phyloP scores from a whole-genome alignment of 2,888 invertebrate species.

The Tupiocoris notatus region DNA sequence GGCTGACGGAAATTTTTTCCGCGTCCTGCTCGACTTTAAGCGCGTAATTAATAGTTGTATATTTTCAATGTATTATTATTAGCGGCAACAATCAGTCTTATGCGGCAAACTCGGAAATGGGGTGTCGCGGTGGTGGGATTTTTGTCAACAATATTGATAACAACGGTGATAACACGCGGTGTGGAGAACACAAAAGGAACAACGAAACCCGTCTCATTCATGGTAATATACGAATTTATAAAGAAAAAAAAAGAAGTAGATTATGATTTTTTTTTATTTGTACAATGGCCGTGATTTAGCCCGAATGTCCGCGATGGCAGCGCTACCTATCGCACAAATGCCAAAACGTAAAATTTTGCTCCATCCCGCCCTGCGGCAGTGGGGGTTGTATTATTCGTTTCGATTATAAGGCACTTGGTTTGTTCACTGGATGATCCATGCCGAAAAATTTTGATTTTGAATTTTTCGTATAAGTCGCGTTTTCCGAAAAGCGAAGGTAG shows the following conservation, averaged over 20 bases:
- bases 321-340: not conserved
- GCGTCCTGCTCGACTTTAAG: not conserved
- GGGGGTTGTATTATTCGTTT: not conserved
- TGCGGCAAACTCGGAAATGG: not conserved
- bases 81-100: slow-evolving; percentile 38
- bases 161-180: not conserved
- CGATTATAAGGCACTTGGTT: slow-evolving; percentile 36
- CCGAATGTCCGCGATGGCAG: not conserved
- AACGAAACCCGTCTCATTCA: slow-evolving; percentile 21
- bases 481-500: not conserved
- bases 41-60: slow-evolving; percentile 1
- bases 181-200: slow-evolving; percentile 9
- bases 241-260: not conserved
- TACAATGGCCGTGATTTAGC: not conserved
- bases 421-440: not conserved
- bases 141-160: not conserved
- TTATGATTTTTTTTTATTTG: not conserved
- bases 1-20: not conserved
- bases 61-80: slow-evolving; percentile 8
- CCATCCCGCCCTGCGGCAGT: not conserved
- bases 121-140: not conserved
- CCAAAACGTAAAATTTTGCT: slow-evolving; percentile 22
- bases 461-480: not conserved
- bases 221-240: not conserved
- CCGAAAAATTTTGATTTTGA: not conserved